Percentiles rank a stretch among this genome's conserved stretches.
Conservation (phyloP, 2,888 invertebrate species). For the Crepidodera aurea region DNA sequence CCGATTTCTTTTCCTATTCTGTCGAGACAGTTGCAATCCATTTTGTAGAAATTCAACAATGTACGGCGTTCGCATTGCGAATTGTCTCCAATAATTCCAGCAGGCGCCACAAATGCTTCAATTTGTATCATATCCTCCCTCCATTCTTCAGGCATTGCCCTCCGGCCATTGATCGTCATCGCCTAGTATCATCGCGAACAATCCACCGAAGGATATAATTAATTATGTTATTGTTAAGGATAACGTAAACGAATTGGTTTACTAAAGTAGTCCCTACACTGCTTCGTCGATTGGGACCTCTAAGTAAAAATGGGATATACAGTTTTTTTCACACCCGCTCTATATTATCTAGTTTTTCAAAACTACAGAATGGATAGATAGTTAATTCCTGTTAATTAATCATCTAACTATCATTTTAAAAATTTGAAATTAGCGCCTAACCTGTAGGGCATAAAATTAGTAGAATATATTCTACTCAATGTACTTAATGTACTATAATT, state of each 20-base stretch:
- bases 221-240: slow-evolving; percentile 43
- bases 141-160: slow-evolving; percentile 43
- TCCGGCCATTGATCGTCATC: slow-evolving; percentile 48
- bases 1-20: neutral
- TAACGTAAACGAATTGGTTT: slow-evolving; percentile 3
- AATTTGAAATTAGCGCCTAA: too few species aligned
- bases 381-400: too few species aligned
- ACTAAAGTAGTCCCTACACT: neutral
- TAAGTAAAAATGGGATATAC: too few species aligned
- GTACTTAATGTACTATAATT: too few species aligned
- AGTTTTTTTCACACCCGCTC: too few species aligned
- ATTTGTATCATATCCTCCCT: slow-evolving; percentile 44
- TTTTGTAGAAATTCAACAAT: neutral
- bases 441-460: too few species aligned
- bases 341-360: too few species aligned
- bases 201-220: slow-evolving; percentile 49
- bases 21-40: slow-evolving; percentile 1
- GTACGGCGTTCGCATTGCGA: neutral
- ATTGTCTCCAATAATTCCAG: slow-evolving; percentile 16
- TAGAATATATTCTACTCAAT: too few species aligned
- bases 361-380: too few species aligned
- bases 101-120: slow-evolving; percentile 41
- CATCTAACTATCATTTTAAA: too few species aligned
- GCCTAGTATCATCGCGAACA: slow-evolving; percentile 45
- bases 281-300: too few species aligned